A percentile compares a stretch with the other conserved stretches of the same genome.
These are phyloP conservation scores for Eudorcas thomsonii DNA, from an alignment of 2,113 vertebrate genomes.

Conservation along the genomic window DNA sequence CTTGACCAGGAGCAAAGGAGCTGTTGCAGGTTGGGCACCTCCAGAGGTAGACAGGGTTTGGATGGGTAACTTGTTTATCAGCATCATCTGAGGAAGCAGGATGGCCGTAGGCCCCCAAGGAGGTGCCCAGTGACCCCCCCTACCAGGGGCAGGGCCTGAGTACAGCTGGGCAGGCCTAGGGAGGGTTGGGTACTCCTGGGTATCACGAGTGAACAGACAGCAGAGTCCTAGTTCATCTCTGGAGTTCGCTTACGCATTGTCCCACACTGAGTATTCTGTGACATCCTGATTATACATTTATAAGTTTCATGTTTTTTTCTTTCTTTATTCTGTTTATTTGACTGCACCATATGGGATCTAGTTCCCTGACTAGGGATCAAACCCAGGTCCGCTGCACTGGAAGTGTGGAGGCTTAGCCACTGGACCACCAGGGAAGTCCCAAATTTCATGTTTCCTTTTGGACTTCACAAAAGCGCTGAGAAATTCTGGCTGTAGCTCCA, in stretches of 20 bases:
- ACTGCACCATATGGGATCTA: too few species aligned
- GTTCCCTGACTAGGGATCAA: too few species aligned
- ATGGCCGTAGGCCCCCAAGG: neutral
- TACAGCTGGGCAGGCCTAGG: neutral
- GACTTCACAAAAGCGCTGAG: neutral
- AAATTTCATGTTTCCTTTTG: neutral
- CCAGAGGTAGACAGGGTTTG: neutral
- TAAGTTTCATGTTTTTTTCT: neutral
- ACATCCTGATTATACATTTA: neutral
- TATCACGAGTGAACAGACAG: neutral
- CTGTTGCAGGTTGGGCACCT: neutral
- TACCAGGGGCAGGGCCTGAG: neutral
- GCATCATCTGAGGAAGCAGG: neutral
- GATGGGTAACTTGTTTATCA: neutral
- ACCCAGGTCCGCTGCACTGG: too few species aligned
- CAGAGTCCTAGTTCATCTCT: neutral
- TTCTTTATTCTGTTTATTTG: too few species aligned
- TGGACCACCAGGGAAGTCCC: too few species aligned
- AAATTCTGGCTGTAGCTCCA: neutral
- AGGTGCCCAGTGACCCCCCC: fast-evolving
- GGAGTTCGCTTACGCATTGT: neutral
- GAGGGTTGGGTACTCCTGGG: neutral
- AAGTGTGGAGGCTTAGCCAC: too few species aligned
- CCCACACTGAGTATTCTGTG: neutral
- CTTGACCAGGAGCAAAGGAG: too few species aligned